Evolutionary conservation across 2,888 invertebrate genomes (phyloP), one percentile per base, ranked within the genome.

Genomic region (Drosophila ustulata): DNA sequence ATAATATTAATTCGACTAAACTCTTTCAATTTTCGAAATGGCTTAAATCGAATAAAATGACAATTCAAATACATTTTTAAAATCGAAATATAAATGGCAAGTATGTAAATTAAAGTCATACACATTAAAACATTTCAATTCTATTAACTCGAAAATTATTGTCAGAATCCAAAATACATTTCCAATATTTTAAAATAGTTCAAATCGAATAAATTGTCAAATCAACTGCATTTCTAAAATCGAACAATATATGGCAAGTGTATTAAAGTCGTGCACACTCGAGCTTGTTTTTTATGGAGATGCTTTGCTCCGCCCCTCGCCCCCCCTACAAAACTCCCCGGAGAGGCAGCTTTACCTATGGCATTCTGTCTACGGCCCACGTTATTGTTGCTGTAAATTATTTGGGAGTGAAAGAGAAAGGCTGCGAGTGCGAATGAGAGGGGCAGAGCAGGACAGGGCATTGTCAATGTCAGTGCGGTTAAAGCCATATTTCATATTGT

Each of bases 401-500:
- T 75, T 65, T 69, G 66, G 23, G 41, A 69, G 51, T 41, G 49
- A 65, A 47, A n/a, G 18, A 18, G 28, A 32, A 34, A 25, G 41
- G 25, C n/a, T 39, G 49, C 28, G 39, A 32, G 32, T 68, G 66
- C 25, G 43, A 68, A 49, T 41, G 49, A 65, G 39, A 51, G 11
- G 4, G 26, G 7, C 5, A 13, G 7, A 9, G 7, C 4, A 37
- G n/a, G n/a, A 3, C 46, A n/a, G 3, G 41, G 52, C 49, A 49
- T 64, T 74, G 79, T 58, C 71, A 78, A 70, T 78, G 79, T 78
- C 82, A 78, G 72, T 67, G 63, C 28, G 58, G 68, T 63, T 66
- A 23, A 66, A 67, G 62, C 56, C 73, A 81, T 84, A 82, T 80
- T 73, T 85, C 75, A 85, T 69, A 66, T 51, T 63, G 43, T 53